phyloP scores from a whole-genome alignment of 2,888 invertebrate species.

The Nasonovia ribisnigri region DNA sequence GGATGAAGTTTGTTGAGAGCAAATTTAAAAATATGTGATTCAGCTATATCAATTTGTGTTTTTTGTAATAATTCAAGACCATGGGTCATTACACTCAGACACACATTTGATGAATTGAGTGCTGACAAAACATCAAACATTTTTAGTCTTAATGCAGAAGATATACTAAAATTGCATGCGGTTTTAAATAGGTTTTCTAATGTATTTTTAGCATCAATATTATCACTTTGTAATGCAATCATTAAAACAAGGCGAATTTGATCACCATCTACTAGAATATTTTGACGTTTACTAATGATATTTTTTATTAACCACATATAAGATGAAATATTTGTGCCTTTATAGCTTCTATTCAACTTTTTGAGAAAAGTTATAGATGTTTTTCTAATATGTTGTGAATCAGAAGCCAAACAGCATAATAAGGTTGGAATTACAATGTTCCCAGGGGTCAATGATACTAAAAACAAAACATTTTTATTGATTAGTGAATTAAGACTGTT shows the following conservation, averaged over 20 bases:
- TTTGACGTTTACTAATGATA: conserved; percentile 50
- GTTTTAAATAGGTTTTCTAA: conserved; percentile 51
- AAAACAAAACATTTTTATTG: conserved; percentile 36
- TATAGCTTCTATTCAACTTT: conserved; percentile 49
- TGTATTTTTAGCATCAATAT: conserved; percentile 36
- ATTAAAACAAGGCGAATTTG: conserved; percentile 55
- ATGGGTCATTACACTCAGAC: conserved; percentile 17
- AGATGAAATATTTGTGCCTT: conserved; percentile 29
- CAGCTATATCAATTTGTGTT: conserved; percentile 59
- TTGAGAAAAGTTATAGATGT: conserved; percentile 29
- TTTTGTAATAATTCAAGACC: conserved; percentile 50
- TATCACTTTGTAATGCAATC: conserved; percentile 32
- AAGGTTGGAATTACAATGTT: conserved; percentile 61
- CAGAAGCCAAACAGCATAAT: conserved; percentile 48
- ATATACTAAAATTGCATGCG: conserved; percentile 45
- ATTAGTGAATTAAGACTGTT: conserved; percentile 19
- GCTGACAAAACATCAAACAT: conserved; percentile 53
- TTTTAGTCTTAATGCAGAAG: conserved; percentile 50
- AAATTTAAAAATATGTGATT: conserved; percentile 63
- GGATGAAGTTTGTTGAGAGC: conserved; percentile 59
- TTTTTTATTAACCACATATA: conserved; percentile 53
- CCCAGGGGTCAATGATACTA: conserved; percentile 2
- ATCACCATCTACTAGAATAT: conserved; percentile 48
- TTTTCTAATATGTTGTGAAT: conserved; percentile 30
- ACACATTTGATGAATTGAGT: conserved; percentile 39